Conservation (phyloP, 2,888 invertebrate species). For the Drosophila nigricruria region DNA sequence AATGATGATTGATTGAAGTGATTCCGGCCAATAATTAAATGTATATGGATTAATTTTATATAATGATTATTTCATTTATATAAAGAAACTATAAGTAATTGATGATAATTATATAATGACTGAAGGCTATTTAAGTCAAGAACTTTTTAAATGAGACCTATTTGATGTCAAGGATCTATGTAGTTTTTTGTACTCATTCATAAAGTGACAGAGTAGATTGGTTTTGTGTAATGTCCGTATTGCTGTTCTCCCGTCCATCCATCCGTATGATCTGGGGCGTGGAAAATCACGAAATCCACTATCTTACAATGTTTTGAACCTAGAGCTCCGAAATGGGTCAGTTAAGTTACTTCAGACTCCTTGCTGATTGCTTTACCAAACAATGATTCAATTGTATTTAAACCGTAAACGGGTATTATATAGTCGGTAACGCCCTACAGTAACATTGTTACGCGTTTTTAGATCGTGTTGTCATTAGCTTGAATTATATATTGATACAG, state of each 20-base stretch:
- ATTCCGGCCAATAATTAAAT: neutral
- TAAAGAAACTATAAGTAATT: neutral
- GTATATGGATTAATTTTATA: neutral
- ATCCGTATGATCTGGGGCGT: too few relatives aligned
- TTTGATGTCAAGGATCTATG: too few relatives aligned
- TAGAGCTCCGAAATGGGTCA: too few relatives aligned
- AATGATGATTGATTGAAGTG: neutral
- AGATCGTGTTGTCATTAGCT: slow-evolving; percentile 15
- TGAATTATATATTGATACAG: neutral
- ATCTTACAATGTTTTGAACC: too few relatives aligned
- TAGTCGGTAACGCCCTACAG: neutral
- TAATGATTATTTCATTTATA: neutral
- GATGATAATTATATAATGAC: neutral
- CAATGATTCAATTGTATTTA: neutral
- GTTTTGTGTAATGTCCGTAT: too few relatives aligned
- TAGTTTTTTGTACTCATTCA: too few relatives aligned
- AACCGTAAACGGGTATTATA: neutral
- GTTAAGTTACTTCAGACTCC: too few relatives aligned
- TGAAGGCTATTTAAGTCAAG: neutral
- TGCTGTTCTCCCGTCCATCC: too few relatives aligned
- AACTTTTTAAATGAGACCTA: too few relatives aligned
- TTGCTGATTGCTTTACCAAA: too few relatives aligned
- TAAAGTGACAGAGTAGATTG: too few relatives aligned
- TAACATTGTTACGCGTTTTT: neutral
- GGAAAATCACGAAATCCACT: too few relatives aligned